phyloP scores from a whole-genome alignment of 2,113 vertebrate species.

The Pseudopipra pipra region DNA sequence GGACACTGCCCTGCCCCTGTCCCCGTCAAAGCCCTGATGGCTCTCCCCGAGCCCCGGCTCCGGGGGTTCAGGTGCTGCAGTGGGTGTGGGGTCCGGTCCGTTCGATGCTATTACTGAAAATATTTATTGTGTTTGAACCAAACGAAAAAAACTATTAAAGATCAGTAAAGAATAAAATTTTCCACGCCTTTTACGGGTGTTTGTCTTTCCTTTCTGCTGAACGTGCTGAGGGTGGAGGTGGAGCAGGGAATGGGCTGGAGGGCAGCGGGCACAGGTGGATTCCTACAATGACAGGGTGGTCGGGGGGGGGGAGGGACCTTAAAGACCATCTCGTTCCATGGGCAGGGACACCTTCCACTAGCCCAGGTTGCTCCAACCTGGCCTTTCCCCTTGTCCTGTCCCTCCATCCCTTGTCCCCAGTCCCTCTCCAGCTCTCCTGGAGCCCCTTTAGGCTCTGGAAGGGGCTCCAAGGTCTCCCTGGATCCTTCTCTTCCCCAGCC shows the following conservation, averaged over 20 bases:
- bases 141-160: constrained; percentile 7
- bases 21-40: not conserved
- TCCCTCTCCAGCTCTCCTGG: not conserved
- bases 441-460: rapidly evolving
- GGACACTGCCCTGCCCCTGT: not conserved
- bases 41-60: not conserved
- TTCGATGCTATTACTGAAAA: constrained; percentile 53
- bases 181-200: constrained; percentile 61
- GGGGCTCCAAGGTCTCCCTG: not conserved
- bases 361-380: rapidly evolving
- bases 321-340: not conserved
- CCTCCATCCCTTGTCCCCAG: rapidly evolving
- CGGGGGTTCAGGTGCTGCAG: constrained; percentile 33
- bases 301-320: not conserved
- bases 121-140: constrained; percentile 74
- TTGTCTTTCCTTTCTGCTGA: not conserved
- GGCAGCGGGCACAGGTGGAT: not conserved
- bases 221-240: not conserved
- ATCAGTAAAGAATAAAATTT: constrained; percentile 59
- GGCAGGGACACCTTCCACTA: not conserved
- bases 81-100: constrained; percentile 48
- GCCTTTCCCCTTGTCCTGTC: not conserved
- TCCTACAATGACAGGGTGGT: not conserved
- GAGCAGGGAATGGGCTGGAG: not conserved
- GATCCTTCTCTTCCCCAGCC: not conserved